Conservation (phyloP, 2,113 vertebrate genomes). For the Percina caprodes region DNA sequence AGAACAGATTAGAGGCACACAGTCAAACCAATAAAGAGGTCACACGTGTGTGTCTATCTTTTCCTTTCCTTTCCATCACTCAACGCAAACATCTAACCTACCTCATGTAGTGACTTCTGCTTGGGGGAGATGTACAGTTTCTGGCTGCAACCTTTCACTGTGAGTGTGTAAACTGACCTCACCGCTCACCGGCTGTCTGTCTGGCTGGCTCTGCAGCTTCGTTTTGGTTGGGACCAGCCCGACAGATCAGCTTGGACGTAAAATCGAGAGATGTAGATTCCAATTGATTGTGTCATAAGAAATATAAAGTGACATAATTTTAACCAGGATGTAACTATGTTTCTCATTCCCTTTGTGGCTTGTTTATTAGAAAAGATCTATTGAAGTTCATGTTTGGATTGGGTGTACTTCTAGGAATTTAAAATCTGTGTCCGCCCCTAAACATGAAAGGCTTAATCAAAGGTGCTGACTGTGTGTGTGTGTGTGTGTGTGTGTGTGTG, state of each 20-base stretch:
- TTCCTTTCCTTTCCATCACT: slow-evolving; percentile 43
- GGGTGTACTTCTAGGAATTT: slow-evolving; percentile 30
- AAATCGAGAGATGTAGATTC: background rate
- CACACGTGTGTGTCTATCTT: slow-evolving; percentile 26
- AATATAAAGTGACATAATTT: background rate
- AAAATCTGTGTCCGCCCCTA: slow-evolving; percentile 11
- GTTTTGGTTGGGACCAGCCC: slow-evolving; percentile 17
- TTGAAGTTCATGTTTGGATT: slow-evolving; percentile 38
- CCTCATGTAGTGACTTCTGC: background rate
- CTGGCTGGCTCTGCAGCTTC: slow-evolving; percentile 26
- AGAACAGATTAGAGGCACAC: slow-evolving; percentile 53
- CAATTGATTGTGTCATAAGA: background rate
- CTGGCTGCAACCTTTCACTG: slow-evolving; percentile 33
- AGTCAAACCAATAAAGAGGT: slow-evolving; percentile 34
- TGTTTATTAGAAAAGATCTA: slow-evolving; percentile 4
- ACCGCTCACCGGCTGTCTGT: slow-evolving; percentile 26
- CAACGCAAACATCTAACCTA: slow-evolving; percentile 4
- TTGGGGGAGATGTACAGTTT: slow-evolving; percentile 27
- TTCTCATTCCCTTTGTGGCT: background rate
- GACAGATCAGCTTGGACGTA: slow-evolving; percentile 10
- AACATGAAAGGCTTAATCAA: slow-evolving; percentile 52
- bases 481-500: background rate
- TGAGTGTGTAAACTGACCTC: slow-evolving; percentile 22
- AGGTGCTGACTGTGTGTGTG: slow-evolving; percentile 54
- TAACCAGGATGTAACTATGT: background rate